A percentile compares a stretch with the other conserved stretches of the same genome.
Conservation (phyloP, 2,797 vertebrate species). For the Alectoris magna region DNA sequence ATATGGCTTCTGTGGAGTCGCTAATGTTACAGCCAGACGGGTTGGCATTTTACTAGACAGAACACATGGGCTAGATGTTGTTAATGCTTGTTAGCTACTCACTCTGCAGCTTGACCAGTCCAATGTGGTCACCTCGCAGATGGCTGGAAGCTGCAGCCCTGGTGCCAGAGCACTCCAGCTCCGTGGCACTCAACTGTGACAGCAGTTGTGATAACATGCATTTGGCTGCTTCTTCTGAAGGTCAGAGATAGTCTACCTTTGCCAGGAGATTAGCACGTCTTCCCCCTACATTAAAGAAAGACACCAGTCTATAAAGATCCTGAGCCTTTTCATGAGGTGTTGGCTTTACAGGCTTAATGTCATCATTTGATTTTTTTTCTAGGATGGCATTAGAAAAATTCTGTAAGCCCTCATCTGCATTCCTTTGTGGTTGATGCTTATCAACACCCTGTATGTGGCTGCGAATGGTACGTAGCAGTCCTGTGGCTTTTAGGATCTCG, state of each 20-base stretch:
- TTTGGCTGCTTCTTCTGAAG: slow-evolving; percentile 9
- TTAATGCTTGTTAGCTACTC: slow-evolving; percentile 68
- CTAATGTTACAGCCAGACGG: slow-evolving; percentile 69
- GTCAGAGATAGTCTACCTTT: background rate
- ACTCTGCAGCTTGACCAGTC: slow-evolving; percentile 54
- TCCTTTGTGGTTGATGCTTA: background rate
- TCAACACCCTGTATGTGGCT: background rate
- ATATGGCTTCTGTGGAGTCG: slow-evolving; percentile 52
- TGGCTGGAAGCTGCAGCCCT: slow-evolving; percentile 37
- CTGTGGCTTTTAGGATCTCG: background rate
- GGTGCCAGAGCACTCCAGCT: background rate
- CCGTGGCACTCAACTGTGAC: background rate
- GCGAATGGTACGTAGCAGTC: background rate
- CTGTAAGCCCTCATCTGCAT: background rate
- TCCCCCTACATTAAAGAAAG: background rate
- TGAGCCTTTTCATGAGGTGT: background rate
- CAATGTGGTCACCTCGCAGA: slow-evolving; percentile 34
- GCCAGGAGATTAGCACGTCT: background rate
- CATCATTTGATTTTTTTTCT: background rate
- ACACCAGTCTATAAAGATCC: background rate
- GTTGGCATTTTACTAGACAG: slow-evolving; percentile 65
- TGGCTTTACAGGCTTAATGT: background rate
- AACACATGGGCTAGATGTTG: slow-evolving; percentile 68
- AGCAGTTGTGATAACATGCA: background rate
- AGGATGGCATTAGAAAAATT: background rate